Conservation (phyloP, 2,888 invertebrate genomes). For the Cephus pulcher region DNA sequence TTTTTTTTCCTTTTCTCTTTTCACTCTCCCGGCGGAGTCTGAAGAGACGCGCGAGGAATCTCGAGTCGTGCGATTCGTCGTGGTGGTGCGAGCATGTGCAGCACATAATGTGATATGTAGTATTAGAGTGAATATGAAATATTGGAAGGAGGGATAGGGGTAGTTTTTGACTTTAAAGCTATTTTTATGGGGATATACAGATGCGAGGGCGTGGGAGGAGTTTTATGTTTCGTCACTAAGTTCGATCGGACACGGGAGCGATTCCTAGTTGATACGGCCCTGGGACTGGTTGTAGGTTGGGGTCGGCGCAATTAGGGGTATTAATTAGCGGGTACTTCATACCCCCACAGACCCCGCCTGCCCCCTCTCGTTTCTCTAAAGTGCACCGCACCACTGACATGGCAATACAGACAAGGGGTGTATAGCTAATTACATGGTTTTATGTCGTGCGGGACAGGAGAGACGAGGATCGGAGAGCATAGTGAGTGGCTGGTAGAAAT, state of each 20-base stretch:
- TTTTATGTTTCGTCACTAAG: not conserved
- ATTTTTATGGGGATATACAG: not conserved
- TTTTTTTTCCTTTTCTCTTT: not conserved
- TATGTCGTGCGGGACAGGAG: constrained; percentile 44
- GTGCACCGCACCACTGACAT: constrained; percentile 55
- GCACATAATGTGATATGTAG: not conserved
- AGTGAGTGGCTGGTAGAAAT: constrained; percentile 3
- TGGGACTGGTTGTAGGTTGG: constrained; percentile 42
- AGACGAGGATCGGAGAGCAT: constrained; percentile 18
- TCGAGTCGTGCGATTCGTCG: not conserved
- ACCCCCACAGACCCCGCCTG: constrained; percentile 40
- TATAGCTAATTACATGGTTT: constrained; percentile 65
- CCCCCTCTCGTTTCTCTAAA: constrained; percentile 43
- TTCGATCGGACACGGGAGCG: constrained; percentile 9
- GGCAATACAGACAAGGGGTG: constrained; percentile 60
- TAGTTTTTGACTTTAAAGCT: not conserved
- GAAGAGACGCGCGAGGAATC: not conserved
- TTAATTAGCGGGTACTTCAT: constrained; percentile 65
- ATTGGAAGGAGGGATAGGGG: not conserved
- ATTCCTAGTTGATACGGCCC: constrained; percentile 41
- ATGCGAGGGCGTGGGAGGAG: not conserved
- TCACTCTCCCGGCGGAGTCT: constrained; percentile 15
- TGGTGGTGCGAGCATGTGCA: not conserved
- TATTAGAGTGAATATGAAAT: not conserved
- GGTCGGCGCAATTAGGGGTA: constrained; percentile 65